These are phyloP conservation scores for Euschistus heros DNA, from an alignment of 1,140 invertebrate species.

Conservation along the genomic window DNA sequence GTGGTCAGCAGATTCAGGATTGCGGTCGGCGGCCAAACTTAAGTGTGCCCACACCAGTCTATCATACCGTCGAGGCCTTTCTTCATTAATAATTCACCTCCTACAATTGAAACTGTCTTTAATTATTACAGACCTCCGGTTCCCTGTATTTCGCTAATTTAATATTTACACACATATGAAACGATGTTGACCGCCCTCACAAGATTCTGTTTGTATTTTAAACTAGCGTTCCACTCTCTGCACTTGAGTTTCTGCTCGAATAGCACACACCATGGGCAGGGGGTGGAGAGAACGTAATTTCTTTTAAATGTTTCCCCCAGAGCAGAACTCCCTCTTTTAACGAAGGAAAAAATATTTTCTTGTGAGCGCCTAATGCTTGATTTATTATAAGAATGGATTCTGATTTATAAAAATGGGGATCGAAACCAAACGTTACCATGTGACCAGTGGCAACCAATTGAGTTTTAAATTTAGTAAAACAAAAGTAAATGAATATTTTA, in stretches of 20 bases:
- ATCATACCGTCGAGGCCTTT: slow-evolving; percentile 16
- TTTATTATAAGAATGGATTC: too few species aligned
- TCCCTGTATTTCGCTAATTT: slow-evolving; percentile 23
- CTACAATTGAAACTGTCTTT: slow-evolving; percentile 25
- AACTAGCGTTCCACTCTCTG: neutral
- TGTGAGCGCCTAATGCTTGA: too few species aligned
- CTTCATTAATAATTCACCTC: slow-evolving; percentile 21
- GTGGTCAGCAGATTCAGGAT: slow-evolving; percentile 17
- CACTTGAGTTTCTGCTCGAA: neutral
- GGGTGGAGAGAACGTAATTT: too few species aligned
- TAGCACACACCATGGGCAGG: too few species aligned
- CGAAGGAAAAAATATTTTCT: too few species aligned
- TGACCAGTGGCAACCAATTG: too few species aligned
- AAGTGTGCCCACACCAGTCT: slow-evolving; percentile 20
- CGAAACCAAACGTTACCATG: too few species aligned
- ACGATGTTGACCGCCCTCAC: slow-evolving; percentile 22
- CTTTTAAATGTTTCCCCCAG: too few species aligned
- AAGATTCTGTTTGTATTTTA: slow-evolving; percentile 24
- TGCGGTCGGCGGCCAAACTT: slow-evolving; percentile 11
- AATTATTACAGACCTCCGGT: slow-evolving; percentile 23
- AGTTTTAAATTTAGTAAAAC: too few species aligned
- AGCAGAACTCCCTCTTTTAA: too few species aligned
- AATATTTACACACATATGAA: slow-evolving; percentile 26
- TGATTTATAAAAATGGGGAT: too few species aligned
- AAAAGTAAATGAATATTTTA: too few species aligned